Evolutionary conservation across 2,888 invertebrate genomes (phyloP).

Genomic region (Coecobrya sp.): DNA sequence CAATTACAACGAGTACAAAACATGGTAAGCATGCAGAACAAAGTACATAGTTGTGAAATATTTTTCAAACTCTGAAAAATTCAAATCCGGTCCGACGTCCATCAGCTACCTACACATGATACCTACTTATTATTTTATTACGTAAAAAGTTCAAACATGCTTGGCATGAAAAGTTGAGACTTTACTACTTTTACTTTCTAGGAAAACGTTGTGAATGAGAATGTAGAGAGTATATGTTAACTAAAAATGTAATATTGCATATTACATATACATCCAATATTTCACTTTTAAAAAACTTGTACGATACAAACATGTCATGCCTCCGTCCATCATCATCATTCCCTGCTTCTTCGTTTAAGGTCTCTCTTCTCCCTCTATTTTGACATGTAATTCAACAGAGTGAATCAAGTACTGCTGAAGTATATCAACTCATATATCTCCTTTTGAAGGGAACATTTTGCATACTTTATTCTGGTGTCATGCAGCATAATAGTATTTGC

Average conservation of each 20-base stretch:
- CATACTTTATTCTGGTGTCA: conserved; percentile 27
- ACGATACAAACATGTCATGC: conserved; percentile 25
- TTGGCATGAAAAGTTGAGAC: not conserved
- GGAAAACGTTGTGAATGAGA: too few relatives aligned
- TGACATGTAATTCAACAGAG: conserved; percentile 60
- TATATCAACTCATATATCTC: conserved; percentile 41
- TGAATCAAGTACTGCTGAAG: conserved; percentile 12
- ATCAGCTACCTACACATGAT: not conserved
- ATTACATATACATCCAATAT: not conserved
- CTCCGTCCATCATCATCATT: conserved; percentile 40
- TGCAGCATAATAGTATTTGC: not conserved
- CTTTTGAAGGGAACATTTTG: conserved; percentile 34
- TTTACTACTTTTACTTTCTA: not conserved
- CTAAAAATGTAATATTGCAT: not conserved
- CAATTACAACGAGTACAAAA: not conserved
- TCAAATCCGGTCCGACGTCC: not conserved
- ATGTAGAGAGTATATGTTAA: not conserved
- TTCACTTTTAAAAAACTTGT: conserved; percentile 9
- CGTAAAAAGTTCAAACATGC: conserved; percentile 9
- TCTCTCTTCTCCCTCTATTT: conserved; percentile 4
- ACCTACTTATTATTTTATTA: conserved; percentile 28
- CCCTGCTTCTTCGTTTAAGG: not conserved
- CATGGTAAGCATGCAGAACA: conserved; percentile 3
- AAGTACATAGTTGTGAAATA: not conserved
- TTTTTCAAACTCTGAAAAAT: not conserved